Base-by-base conservation (phyloP, 2,888 invertebrate genomes). In the Morinoia aosen region DNA sequence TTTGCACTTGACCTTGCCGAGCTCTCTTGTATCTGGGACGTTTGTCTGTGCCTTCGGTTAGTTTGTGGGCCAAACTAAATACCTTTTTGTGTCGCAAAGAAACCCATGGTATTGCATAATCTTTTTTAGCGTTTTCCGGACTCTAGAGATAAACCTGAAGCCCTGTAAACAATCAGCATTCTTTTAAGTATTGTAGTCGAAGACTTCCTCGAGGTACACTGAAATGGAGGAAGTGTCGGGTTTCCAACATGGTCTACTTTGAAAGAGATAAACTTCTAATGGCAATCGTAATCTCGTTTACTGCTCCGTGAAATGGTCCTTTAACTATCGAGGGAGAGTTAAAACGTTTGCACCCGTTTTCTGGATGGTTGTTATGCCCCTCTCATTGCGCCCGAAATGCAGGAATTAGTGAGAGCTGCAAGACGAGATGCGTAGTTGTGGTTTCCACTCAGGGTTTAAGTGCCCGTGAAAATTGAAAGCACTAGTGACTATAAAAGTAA, bases 161-260 rank as follows among this genome's bases (percentile, higher is more conserved):
- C 76, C 25, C 76, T 19, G 76, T 33, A 76, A 76, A 76, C 19
- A 19, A 76, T 25, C 76, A 76, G 19, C 76, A 33, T 33, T 76
- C 76, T 76, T 76, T 33, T 76, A 76, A 76, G 8, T 12, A 76
- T 76, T 10, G 76, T 3, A 76, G 33, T 76, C 33, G 25, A 19
- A 76, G 76, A 16, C 76, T 76, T 76, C 76, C 76, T 76, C 33
- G 76, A 14, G 76, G 76, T 76, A 76, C 76, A 76, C 76, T 25
- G 76, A 76, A 76, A 76, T 76, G 76, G 76, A 76, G 33, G 33
- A 76, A 76, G 76, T 76, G 76, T 76, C 76, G 76, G 76, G 25
- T 76, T 76, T 76, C 76, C 76, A 76, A 76, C 76, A 76, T 76
- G 76, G 76, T 76, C 76, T 76, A 76, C 76, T 76, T 76, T 76